Conservation (phyloP, 2,113 vertebrate genomes). For the Nannobrachium achirus region DNA sequence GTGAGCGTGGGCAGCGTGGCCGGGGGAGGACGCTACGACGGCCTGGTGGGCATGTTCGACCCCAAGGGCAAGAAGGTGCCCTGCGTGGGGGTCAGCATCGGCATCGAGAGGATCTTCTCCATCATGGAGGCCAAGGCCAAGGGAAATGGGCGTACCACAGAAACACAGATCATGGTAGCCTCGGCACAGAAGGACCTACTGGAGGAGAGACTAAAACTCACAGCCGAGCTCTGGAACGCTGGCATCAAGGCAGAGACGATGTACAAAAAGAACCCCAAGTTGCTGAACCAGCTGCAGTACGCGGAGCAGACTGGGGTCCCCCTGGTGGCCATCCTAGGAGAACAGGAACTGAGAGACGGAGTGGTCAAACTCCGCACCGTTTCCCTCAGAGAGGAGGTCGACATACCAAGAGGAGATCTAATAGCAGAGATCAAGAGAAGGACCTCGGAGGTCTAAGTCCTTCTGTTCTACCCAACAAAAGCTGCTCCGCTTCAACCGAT, state of each 20-base stretch:
- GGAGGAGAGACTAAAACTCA: constrained; percentile 89
- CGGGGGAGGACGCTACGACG: constrained; percentile 92
- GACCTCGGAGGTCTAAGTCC: constrained; percentile 71
- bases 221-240: constrained; percentile 89
- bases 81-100: constrained; percentile 94
- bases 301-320: constrained; percentile 94
- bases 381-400: constrained; percentile 90
- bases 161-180: constrained; percentile 93
- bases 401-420: constrained; percentile 82
- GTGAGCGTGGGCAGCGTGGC: constrained; percentile 90
- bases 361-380: constrained; percentile 88
- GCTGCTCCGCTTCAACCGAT: background rate
- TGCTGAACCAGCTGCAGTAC: constrained; percentile 95
- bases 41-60: constrained; percentile 97
- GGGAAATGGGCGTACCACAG: constrained; percentile 92
- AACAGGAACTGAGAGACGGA: too few relatives aligned
- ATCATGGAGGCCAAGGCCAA: constrained; percentile 92
- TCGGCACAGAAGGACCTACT: constrained; percentile 97
- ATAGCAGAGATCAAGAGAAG: constrained; percentile 86
- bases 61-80: constrained; percentile 92
- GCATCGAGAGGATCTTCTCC: constrained; percentile 94
- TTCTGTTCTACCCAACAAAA: background rate
- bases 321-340: too few relatives aligned
- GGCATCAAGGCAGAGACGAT: constrained; percentile 95
- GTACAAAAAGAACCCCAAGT: constrained; percentile 96